A percentile compares a stretch with the other conserved stretches of the same genome.
Conservation (phyloP, 2,113 vertebrate species). For the Cyphomyrus discorhynchus region DNA sequence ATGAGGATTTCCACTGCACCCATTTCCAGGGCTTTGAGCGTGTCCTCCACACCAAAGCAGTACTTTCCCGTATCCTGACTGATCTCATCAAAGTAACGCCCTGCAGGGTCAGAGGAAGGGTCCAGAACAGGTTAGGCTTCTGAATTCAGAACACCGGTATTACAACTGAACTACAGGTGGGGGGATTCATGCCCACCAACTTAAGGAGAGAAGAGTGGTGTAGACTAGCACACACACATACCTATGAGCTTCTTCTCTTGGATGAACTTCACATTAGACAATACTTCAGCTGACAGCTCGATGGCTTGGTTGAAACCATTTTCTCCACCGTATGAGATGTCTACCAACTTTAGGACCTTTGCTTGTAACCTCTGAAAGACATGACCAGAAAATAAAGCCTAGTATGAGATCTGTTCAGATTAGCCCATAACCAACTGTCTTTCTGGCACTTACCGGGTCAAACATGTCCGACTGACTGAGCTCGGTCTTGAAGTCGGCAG, state of each 20-base stretch:
- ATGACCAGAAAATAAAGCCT: neutral
- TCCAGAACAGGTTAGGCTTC: neutral
- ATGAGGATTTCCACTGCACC: conserved; percentile 98
- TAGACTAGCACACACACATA: conserved; percentile 37
- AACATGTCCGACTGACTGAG: conserved; percentile 99
- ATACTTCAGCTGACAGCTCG: conserved; percentile 94
- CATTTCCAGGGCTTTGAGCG: conserved; percentile 98
- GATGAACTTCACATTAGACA: conserved; percentile 99
- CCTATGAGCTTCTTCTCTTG: conserved; percentile 99
- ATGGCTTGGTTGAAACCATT: conserved; percentile 99
- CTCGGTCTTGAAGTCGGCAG: conserved; percentile 97
- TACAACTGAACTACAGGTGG: neutral
- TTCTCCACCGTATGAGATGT: conserved; percentile 98
- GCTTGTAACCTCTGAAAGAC: conserved; percentile 84
- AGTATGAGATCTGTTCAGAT: neutral
- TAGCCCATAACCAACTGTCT: neutral
- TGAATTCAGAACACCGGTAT: neutral
- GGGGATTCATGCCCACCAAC: neutral
- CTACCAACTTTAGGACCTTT: conserved; percentile 97
- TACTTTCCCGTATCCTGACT: conserved; percentile 98
- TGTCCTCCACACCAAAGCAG: conserved; percentile 97
- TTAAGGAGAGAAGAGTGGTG: neutral
- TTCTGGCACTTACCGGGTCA: conserved; percentile 76
- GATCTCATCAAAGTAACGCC: conserved; percentile 98
- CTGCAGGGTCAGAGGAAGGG: conserved; percentile 43